Evolutionary conservation across 2,113 vertebrate species (phyloP).

Genomic region (Antigone vipio): DNA sequence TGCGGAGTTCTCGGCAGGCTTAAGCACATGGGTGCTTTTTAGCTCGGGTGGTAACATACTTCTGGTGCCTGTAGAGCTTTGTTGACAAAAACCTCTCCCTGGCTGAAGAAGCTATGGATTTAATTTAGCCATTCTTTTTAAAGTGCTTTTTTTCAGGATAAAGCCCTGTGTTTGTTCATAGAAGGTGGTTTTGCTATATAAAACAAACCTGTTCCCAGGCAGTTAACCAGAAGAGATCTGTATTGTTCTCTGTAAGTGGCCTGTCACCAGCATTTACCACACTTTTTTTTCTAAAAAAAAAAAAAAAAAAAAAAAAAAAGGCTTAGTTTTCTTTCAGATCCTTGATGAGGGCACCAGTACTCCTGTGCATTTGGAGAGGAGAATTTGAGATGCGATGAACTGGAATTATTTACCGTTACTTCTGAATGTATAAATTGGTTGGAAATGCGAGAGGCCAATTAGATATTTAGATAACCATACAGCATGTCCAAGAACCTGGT

Average conservation of each 20-base stretch:
- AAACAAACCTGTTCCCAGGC: neutral
- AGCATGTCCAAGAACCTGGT: neutral
- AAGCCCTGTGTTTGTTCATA: neutral
- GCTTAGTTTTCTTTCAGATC: neutral
- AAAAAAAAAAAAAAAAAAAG: neutral
- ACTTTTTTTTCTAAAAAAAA: too few relatives aligned
- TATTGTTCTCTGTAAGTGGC: neutral
- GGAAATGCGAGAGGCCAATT: neutral
- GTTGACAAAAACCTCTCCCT: neutral
- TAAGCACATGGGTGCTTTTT: neutral
- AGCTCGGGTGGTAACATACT: neutral
- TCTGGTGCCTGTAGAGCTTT: neutral
- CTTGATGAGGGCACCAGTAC: neutral
- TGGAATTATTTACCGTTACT: neutral
- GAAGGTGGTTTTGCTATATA: neutral
- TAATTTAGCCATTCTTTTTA: neutral
- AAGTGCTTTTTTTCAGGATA: neutral
- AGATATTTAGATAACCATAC: neutral
- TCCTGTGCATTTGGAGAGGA: neutral
- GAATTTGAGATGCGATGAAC: neutral
- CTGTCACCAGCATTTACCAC: neutral
- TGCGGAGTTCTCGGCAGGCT: neutral
- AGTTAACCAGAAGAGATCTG: neutral
- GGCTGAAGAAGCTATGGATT: neutral
- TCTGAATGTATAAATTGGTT: neutral